Conservation (phyloP, 2,888 invertebrate species). For the Panopea generosa region DNA sequence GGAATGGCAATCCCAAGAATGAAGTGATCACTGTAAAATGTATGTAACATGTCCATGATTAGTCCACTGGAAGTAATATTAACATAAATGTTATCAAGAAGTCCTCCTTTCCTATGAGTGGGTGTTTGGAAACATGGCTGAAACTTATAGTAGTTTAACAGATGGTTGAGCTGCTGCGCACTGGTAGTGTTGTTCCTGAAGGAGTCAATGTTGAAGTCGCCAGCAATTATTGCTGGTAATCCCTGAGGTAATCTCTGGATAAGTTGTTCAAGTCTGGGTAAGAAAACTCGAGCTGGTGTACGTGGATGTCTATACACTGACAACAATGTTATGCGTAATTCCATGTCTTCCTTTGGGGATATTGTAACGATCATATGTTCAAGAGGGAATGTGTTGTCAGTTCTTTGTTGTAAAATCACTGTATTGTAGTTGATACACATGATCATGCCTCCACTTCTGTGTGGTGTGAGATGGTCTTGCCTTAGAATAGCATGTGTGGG, state of each 20-base stretch:
- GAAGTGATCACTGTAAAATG: conserved; percentile 14
- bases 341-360: background rate
- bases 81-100: conserved; percentile 13
- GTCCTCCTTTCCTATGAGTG: conserved; percentile 23
- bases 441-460: conserved; percentile 20
- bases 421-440: conserved; percentile 11
- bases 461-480: background rate
- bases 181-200: conserved; percentile 1
- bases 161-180: background rate
- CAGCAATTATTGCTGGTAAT: conserved; percentile 10
- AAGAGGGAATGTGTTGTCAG: background rate
- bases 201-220: conserved; percentile 23
- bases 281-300: conserved; percentile 2
- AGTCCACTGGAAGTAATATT: conserved; percentile 2
- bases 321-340: background rate
- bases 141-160: conserved; percentile 12
- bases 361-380: background rate
- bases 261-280: background rate
- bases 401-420: background rate
- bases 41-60: background rate
- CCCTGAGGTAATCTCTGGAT: background rate
- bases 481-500: conserved; percentile 2
- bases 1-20: conserved; percentile 1
- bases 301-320: conserved; percentile 8
- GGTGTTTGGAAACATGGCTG: conserved; percentile 1